Evolutionary conservation across 2,888 invertebrate species (phyloP).

Genomic region (Ferdinandea cuprea): DNA sequence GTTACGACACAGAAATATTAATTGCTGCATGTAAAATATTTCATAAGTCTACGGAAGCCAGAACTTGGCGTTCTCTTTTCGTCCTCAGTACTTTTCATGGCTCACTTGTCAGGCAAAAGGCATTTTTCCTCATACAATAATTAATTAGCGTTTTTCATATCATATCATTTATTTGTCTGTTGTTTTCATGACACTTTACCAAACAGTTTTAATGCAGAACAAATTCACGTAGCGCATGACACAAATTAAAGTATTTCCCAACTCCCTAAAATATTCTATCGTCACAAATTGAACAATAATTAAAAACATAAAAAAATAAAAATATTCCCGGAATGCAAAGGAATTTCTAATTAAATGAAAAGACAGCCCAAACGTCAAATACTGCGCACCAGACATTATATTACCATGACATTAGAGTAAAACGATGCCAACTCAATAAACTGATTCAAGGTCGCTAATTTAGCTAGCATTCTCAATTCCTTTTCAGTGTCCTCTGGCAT

Average conservation of each 20-base stretch:
- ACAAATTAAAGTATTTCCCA: not conserved
- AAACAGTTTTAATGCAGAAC: no score
- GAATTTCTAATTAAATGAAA: slow-evolving; percentile 50
- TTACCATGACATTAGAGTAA: slow-evolving; percentile 33
- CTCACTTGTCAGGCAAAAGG: no score
- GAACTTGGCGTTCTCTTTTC: no score
- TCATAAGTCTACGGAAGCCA: no score
- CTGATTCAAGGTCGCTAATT: slow-evolving; percentile 35
- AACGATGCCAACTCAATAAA: slow-evolving; percentile 20
- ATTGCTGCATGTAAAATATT: no score
- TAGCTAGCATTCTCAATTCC: slow-evolving; percentile 28
- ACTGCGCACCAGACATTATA: slow-evolving; percentile 30
- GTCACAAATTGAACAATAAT: not conserved
- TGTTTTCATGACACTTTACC: no score
- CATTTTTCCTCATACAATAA: no score
- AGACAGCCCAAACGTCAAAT: slow-evolving; percentile 11
- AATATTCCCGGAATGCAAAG: slow-evolving; percentile 23
- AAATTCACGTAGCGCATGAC: not conserved
- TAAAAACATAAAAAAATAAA: not conserved
- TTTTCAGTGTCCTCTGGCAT: slow-evolving; percentile 18
- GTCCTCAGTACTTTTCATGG: no score
- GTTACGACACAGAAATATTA: no score
- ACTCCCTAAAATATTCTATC: not conserved
- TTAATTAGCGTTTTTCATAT: no score
- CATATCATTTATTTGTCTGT: no score